These are phyloP conservation scores for Caracal caracal DNA, from an alignment of 2,113 vertebrate genomes.

Conservation along the genomic window DNA sequence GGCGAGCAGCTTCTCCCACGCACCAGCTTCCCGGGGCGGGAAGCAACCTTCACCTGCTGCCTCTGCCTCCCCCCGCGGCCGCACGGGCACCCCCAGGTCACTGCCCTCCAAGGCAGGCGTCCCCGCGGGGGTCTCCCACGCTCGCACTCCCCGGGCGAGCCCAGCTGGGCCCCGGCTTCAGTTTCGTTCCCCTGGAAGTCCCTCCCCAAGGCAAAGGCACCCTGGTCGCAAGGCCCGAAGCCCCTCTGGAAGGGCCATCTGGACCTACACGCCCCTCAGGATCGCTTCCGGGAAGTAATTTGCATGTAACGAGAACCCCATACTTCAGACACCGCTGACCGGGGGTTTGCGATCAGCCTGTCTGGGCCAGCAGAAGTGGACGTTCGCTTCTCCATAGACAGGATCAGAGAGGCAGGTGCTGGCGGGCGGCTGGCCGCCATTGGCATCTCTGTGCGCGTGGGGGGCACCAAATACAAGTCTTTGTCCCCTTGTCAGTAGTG, in stretches of 20 bases:
- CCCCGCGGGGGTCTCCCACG: background rate
- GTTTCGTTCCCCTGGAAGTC: rapidly evolving
- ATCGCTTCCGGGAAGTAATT: background rate
- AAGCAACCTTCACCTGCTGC: background rate
- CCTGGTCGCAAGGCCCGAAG: background rate
- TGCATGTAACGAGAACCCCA: conserved; percentile 51
- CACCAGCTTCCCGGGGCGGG: conserved; percentile 57
- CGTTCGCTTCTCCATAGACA: conserved; percentile 23
- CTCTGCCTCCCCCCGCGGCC: background rate
- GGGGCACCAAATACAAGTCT: background rate
- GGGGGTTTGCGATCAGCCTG: conserved; percentile 34
- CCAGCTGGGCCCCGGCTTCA: background rate
- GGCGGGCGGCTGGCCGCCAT: background rate
- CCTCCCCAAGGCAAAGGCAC: background rate
- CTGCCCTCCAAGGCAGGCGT: rapidly evolving
- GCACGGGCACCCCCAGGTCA: background rate
- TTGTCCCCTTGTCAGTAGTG: background rate
- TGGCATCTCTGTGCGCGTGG: rapidly evolving
- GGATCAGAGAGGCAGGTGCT: background rate
- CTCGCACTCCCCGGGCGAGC: background rate
- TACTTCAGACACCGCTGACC: conserved; percentile 24
- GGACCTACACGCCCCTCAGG: rapidly evolving
- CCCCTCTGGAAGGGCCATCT: background rate
- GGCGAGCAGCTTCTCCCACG: conserved; percentile 73
- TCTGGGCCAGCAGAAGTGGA: background rate